A percentile compares a stretch with the other conserved stretches of the same genome.
Conservation (phyloP, 2,888 invertebrate species). For the Sesia bembeciformis region DNA sequence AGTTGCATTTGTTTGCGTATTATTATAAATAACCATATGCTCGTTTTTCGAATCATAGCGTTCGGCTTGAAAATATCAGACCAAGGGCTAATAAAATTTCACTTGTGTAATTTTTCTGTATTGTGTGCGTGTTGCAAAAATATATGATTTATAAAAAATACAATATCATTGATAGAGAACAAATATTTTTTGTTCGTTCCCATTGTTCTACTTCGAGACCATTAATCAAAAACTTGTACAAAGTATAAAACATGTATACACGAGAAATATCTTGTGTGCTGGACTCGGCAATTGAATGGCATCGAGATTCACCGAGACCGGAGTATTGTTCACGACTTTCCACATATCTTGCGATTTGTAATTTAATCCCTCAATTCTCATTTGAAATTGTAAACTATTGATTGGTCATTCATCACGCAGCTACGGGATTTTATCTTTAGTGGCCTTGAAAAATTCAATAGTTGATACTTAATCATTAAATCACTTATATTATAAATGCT, state of each 20-base stretch:
- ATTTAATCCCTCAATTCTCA: constrained; percentile 45
- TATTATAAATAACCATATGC: too few relatives aligned
- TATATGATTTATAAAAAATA: not conserved
- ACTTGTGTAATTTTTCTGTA: too few relatives aligned
- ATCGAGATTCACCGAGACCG: constrained; percentile 21
- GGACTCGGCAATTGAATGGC: constrained; percentile 15
- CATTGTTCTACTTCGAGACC: constrained; percentile 8
- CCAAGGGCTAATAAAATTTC: too few relatives aligned
- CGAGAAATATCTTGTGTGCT: constrained; percentile 30
- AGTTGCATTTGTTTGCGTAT: too few relatives aligned
- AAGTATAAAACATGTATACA: constrained; percentile 37
- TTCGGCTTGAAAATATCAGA: too few relatives aligned
- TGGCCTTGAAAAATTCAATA: not conserved
- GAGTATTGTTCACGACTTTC: constrained; percentile 30
- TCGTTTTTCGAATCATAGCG: too few relatives aligned
- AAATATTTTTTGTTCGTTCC: not conserved
- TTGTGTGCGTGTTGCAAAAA: too few relatives aligned
- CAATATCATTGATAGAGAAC: too few relatives aligned
- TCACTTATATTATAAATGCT: too few relatives aligned
- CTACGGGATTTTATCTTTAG: not conserved
- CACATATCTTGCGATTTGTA: constrained; percentile 30
- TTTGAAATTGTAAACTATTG: constrained; percentile 50
- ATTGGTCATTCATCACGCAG: constrained; percentile 36
- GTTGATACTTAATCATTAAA: not conserved
- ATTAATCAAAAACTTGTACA: constrained; percentile 26